These are phyloP conservation scores for Leptobrachium leishanense DNA, from an alignment of 2,113 vertebrate species.

Conservation along the genomic window DNA sequence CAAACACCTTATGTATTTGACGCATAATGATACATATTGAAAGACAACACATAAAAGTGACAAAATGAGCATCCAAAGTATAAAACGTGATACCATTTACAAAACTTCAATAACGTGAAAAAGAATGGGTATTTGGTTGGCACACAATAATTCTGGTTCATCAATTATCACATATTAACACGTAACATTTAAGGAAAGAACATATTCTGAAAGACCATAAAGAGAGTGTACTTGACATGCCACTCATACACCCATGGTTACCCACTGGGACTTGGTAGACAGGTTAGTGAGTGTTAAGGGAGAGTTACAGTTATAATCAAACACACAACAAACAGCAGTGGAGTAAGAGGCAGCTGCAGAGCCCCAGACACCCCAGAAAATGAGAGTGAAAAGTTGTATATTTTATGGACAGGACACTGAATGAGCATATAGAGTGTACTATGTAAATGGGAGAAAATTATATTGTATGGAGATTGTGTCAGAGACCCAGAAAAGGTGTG, in stretches of 20 bases:
- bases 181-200: not conserved
- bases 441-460: not conserved
- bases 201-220: not conserved
- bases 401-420: not conserved
- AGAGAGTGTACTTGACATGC: not conserved
- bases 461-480: no score
- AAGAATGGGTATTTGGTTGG: not conserved
- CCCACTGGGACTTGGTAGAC: not conserved
- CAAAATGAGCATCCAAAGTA: no score
- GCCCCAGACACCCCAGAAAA: not conserved
- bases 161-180: not conserved
- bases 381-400: not conserved
- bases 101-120: no score
- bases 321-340: conserved; percentile 1
- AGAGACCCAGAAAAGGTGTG: no score
- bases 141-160: not conserved
- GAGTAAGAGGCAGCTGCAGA: not conserved
- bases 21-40: no score
- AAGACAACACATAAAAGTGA: no score
- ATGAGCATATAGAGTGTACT: not conserved
- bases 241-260: not conserved
- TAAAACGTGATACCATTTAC: no score
- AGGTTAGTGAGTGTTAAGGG: conserved; percentile 25
- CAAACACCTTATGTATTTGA: no score
- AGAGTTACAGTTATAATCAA: conserved; percentile 17